Evolutionary conservation across 2,113 vertebrate genomes (phyloP).

Genomic region (Aegotheles bennettii): DNA sequence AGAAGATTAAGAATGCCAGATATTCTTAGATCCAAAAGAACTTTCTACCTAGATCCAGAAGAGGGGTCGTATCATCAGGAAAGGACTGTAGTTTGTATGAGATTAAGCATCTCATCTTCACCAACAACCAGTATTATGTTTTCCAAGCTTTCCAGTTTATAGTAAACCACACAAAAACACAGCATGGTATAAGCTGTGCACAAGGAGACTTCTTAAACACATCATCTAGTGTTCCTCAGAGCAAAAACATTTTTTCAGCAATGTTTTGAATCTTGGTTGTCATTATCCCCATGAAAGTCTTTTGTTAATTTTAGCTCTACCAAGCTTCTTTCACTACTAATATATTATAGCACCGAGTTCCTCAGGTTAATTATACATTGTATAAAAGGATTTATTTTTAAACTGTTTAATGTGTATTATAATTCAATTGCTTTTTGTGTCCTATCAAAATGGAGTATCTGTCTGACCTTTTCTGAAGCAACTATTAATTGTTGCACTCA

Average conservation of each 20-base stretch:
- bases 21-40: neutral
- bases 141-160: neutral
- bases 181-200: neutral
- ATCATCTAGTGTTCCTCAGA: neutral
- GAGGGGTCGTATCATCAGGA: neutral
- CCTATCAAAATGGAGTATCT: neutral
- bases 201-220: neutral
- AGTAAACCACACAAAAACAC: neutral
- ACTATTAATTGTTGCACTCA: neutral
- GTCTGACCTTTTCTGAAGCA: neutral
- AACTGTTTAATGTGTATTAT: neutral
- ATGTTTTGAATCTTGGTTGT: neutral
- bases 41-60: neutral
- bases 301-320: neutral
- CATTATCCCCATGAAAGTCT: neutral
- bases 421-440: neutral
- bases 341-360: neutral
- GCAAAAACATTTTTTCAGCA: neutral
- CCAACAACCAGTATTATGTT: neutral
- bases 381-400: neutral
- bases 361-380: neutral
- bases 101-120: neutral
- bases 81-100: neutral
- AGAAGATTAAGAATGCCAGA: neutral
- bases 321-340: neutral